Base-by-base conservation (phyloP, 2,888 invertebrate genomes). In the Acanthosepion esculentum region DNA sequence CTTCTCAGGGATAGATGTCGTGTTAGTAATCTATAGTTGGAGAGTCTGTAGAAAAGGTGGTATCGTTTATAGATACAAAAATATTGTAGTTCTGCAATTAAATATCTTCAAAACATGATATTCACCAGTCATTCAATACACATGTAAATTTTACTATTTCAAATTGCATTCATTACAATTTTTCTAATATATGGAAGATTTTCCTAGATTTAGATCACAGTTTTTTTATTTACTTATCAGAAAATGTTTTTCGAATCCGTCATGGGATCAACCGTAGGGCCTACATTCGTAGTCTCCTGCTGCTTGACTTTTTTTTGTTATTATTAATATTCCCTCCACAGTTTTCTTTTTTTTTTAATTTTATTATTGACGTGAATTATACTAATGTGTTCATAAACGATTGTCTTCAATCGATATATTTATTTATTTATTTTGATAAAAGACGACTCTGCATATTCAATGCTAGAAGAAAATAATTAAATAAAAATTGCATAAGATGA, bases 281-380 rank as follows among this genome's bases (percentile, higher is more conserved):
- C 78, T 10, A n/a, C 10, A 29, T 29, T 78, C 29, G n/a, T 78
- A 10, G 78, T 10, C 78, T 78, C 78, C 78, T 29, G 29, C 78
- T 12, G n/a, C 12, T 78, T 78, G 78, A 29, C 29, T 7, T 8
- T 78, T 78, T 29, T 78, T 78, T 78, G 29, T 15, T 55, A 55
- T 55, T 78, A 78, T 78, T 78, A 78, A 78, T 78, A 78, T 78
- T 78, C 78, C 78, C 78, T 78, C 78, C 78, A 78, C 29, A 78
- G 29, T 10, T 29, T 78, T 6, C 29, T 78, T 7, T 29, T 78
- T n/a, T 29, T 26, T 55, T 4, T 18, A 20, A 55, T 18, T 15
- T 20, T 64, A 64, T 64, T 26, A 20, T 64, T 41, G 41, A 41
- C 23, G 7, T 64, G 29, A 64, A 64, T 64, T 26, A 64, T 64